Evolutionary conservation across 2,113 vertebrate species (phyloP).

Genomic region (Spea bombifrons): DNA sequence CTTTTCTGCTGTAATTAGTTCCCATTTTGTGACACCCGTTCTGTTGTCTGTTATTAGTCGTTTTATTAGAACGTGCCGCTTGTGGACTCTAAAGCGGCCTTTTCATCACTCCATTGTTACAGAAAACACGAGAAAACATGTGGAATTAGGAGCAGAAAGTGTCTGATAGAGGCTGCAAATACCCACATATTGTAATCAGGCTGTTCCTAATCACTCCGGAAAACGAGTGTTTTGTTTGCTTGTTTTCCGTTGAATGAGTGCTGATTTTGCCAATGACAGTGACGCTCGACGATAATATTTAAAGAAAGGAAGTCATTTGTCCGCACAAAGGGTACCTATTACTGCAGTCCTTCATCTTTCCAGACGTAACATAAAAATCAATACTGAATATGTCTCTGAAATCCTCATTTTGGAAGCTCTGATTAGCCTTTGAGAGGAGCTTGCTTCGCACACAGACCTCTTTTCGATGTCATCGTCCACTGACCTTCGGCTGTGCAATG

Average conservation of each 20-base stretch:
- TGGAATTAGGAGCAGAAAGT: not conserved
- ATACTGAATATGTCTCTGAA: too few species aligned
- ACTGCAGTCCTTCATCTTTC: not conserved
- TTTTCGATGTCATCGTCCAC: not conserved
- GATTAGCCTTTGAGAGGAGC: too few species aligned
- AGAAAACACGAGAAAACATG: too few species aligned
- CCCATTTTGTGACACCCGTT: too few species aligned
- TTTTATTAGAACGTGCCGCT: too few species aligned
- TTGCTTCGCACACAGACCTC: not conserved
- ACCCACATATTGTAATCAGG: not conserved
- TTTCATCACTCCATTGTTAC: too few species aligned
- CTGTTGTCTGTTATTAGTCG: too few species aligned
- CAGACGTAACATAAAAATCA: not conserved
- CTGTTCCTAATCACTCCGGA: not conserved
- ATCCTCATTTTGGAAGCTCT: too few species aligned
- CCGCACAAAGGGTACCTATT: not conserved
- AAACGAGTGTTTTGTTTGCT: not conserved
- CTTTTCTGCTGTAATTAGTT: too few species aligned
- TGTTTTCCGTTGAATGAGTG: not conserved
- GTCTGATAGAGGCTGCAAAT: not conserved
- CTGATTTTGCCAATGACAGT: not conserved
- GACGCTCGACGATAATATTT: not conserved
- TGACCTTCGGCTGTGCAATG: not conserved
- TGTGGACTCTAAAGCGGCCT: too few species aligned
- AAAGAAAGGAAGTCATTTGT: not conserved